A percentile compares a stretch with the other conserved stretches of the same genome.
phyloP scores from a whole-genome alignment of 2,797 vertebrate genomes.

The Siniperca undulata region DNA sequence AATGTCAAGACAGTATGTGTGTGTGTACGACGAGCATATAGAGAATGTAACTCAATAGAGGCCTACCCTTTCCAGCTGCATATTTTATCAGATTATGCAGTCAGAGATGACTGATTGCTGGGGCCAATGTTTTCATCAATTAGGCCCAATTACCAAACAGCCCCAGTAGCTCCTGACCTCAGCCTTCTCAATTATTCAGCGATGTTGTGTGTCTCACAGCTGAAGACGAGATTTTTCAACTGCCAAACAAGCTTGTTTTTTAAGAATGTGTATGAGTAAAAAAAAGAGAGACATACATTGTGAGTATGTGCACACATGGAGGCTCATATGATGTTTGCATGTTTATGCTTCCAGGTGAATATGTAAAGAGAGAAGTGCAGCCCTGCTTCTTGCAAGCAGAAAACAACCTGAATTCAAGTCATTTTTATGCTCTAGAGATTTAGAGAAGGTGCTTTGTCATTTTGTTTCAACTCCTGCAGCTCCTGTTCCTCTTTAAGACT shows the following conservation, averaged over 20 bases:
- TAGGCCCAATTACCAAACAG: constrained; percentile 78
- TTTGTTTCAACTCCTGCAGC: background rate
- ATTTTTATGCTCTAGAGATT: background rate
- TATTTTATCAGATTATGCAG: constrained; percentile 75
- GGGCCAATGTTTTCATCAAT: constrained; percentile 76
- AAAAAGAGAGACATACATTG: background rate
- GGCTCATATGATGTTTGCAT: background rate
- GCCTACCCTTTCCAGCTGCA: constrained; percentile 75
- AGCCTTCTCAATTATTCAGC: constrained; percentile 54
- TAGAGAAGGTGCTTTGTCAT: background rate
- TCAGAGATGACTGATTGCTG: constrained; percentile 74
- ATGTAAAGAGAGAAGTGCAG: background rate
- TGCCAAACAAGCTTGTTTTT: constrained; percentile 33
- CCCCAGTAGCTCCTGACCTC: constrained; percentile 43
- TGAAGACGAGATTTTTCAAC: constrained; percentile 29
- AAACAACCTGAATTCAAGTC: constrained; percentile 7
- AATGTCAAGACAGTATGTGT: constrained; percentile 77
- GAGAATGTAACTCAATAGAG: constrained; percentile 74
- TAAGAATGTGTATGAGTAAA: constrained; percentile 4
- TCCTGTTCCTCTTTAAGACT: constrained; percentile 2
- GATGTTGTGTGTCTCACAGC: constrained; percentile 36
- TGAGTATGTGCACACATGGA: no score
- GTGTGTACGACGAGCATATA: constrained; percentile 58
- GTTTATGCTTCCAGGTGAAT: background rate
- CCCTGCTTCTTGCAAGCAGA: background rate